Base-by-base conservation (phyloP, 2,888 invertebrate species). In the Hoplodrina ambigua region DNA sequence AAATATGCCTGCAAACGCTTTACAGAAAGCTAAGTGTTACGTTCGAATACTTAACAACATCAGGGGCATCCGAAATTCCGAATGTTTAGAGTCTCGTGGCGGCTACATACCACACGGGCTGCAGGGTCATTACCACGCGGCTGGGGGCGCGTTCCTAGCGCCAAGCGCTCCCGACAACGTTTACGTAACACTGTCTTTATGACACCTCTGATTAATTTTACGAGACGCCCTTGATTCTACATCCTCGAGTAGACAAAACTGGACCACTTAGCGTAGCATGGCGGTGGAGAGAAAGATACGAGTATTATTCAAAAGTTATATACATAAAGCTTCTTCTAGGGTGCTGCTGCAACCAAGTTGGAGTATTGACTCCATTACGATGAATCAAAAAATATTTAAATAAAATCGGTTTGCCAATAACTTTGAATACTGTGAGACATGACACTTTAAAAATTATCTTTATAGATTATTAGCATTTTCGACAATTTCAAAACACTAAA, bases 51-150 rank as follows among this genome's bases (percentile, higher is more conserved):
- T 73, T 59, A 25, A 52, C 20, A 57, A 55, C 46, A 66, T 70
- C 53, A 59, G 13, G 44, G 37, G 54, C 62, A 53, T 41, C 33
- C 6, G 50, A 46, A 46, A 46, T 46, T 46, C 55, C 49, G 60
- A 81, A 72, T 62, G 58, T 81, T 81, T 63, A 20, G 41, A 54
- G 59, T 49, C 61, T 66, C 62, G 70, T 69, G 69, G 63, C 83
- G 66, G 85, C 77, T 87, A 87, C 89, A 82, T 89, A 89, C 89
- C 88, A 75, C 81, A 85, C 67, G 65, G 86, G 82, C 53, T 69
- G 85, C 86, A 87, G 88, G 91, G 89, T 90, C 91, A 91, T 91
- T 91, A 92, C 90, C 90, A 88, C 90, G 85, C 87, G 86, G 81
- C 84, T 85, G 87, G 88, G 89, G 88, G 88, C 86, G 87, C 88